These are phyloP conservation scores for Phallusia fumigata DNA, from an alignment of 23 tunicate genomes.

Conservation along the genomic window DNA sequence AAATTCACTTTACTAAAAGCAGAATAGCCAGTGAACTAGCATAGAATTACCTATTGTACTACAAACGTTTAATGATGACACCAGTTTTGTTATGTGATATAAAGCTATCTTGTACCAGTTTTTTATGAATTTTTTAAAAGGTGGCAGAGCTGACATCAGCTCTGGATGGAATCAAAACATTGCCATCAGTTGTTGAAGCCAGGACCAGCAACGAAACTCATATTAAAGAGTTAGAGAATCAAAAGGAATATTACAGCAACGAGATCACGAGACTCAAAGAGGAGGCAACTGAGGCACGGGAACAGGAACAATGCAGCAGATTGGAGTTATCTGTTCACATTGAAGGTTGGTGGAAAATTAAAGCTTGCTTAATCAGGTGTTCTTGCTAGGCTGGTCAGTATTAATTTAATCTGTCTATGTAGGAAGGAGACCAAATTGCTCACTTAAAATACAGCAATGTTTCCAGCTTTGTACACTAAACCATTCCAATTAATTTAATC, in stretches of 20 bases:
- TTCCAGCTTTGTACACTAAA: too few species aligned
- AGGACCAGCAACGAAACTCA: slow-evolving; percentile 17
- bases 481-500: too few species aligned
- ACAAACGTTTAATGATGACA: too few species aligned
- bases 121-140: too few species aligned
- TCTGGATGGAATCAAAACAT: slow-evolving; percentile 42
- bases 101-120: too few species aligned
- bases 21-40: too few species aligned
- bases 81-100: too few species aligned
- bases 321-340: slow-evolving; percentile 40
- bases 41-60: too few species aligned
- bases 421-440: background rate
- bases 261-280: slow-evolving; percentile 38
- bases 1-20: too few species aligned
- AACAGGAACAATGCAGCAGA: slow-evolving; percentile 16
- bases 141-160: slow-evolving; percentile 54
- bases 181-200: slow-evolving; percentile 47
- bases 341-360: slow-evolving; percentile 58
- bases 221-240: slow-evolving; percentile 16
- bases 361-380: too few species aligned
- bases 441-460: too few species aligned
- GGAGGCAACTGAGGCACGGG: slow-evolving; percentile 28
- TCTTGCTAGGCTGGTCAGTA: too few species aligned
- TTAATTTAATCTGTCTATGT: background rate
- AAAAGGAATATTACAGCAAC: slow-evolving; percentile 26